Base-by-base conservation (phyloP, 2,888 invertebrate genomes). In the Phlogophora meticulosa region DNA sequence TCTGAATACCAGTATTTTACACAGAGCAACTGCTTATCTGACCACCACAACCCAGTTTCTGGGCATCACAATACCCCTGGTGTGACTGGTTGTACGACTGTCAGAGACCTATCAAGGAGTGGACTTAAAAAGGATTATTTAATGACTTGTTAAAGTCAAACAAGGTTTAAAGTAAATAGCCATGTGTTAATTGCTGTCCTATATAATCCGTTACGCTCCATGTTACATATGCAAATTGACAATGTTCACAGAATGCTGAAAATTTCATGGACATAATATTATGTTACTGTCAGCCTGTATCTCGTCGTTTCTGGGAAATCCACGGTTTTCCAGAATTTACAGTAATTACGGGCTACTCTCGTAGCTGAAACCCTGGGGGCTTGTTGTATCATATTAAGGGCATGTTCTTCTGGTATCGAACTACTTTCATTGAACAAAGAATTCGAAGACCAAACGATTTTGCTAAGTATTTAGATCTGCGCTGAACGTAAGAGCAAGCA, bases 181-280 rank as follows among this genome's bases (percentile, higher is more conserved):
- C 36, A 3, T 15, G 13, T 34, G 38, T 9, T 55, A 42, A 57
- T 55, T 71, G 53, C 40, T 32, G 45, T n/a, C 28, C 22, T 1
- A 3, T 36, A 45, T 51, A 63, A 59, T 55, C 32, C 15, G 34
- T 36, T 20, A 17, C 45, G 28, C 32, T 28, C 5, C n/a, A 62
- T 62, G 53, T 52, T 52, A 63, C 43, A 10, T 76, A 52, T 57
- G 61, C 57, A 76, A 58, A 73, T 76, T 62, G 45, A 24, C 40
- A 57, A 58, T 62, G 48, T 58, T 56, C n/a, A 24, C 53, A 28
- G 43, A 53, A 22, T 22, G 40, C 24, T 17, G 38, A 42, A 70
- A 60, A 72, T 46, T 42, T 24, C 22, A 40, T 55, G 55, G 24
- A 51, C 36, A 38, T 42, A 45, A 53, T 49, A 28, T 46, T 15